Percentiles rank a stretch among this genome's conserved stretches.
Conservation (phyloP, 2,888 invertebrate species). For the Aphelenchoides bicaudatus region DNA sequence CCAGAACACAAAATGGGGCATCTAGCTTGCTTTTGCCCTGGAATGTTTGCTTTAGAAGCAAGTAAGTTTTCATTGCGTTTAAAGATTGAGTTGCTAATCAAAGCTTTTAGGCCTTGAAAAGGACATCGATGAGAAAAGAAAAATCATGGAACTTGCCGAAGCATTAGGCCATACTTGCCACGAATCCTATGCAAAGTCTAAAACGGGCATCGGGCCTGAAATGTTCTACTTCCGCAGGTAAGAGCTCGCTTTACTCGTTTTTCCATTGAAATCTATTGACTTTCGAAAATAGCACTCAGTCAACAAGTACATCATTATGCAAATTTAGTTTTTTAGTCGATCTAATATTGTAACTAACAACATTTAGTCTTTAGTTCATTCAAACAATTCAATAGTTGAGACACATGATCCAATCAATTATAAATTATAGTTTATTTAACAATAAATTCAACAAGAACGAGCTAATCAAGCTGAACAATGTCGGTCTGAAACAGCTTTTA, state of each 20-base stretch:
- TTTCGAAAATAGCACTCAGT: neutral
- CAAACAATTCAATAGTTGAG: too few relatives aligned
- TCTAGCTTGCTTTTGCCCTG: slow-evolving; percentile 89
- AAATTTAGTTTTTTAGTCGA: neutral
- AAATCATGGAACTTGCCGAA: slow-evolving; percentile 82
- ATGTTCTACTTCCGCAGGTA: slow-evolving; percentile 78
- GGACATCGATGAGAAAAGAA: slow-evolving; percentile 71
- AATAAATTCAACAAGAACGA: too few relatives aligned
- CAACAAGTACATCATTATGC: neutral
- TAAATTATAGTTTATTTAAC: too few relatives aligned
- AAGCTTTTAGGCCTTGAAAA: slow-evolving; percentile 62
- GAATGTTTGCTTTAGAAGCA: slow-evolving; percentile 86
- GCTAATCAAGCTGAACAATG: too few relatives aligned
- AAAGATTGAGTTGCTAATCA: too few relatives aligned
- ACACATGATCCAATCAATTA: too few relatives aligned
- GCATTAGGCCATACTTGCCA: slow-evolving; percentile 92
- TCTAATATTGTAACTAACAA: too few relatives aligned
- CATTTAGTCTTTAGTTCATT: too few relatives aligned
- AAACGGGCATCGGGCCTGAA: slow-evolving; percentile 88
- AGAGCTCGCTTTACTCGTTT: slow-evolving; percentile 48
- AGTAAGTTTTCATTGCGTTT: too few relatives aligned
- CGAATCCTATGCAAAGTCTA: slow-evolving; percentile 82
- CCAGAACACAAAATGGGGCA: slow-evolving; percentile 89
- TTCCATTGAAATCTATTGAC: neutral
- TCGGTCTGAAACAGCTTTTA: too few relatives aligned